Conservation (phyloP, 2,113 vertebrate genomes). For the Mus pahari region DNA sequence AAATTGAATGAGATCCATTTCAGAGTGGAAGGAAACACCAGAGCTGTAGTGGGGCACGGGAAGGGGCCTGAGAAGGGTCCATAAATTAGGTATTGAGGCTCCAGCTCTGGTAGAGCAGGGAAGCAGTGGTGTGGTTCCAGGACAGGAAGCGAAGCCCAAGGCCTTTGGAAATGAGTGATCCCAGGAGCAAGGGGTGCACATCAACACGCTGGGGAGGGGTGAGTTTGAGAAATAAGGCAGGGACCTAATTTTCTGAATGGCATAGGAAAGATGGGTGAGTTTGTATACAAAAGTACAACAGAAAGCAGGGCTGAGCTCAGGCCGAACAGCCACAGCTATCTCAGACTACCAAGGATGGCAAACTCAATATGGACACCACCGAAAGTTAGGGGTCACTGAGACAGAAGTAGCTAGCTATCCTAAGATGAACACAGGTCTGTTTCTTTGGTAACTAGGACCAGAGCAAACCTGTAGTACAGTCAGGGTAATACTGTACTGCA, state of each 20-base stretch:
- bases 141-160: neutral
- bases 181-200: neutral
- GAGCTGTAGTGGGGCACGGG: neutral
- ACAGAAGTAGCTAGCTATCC: neutral
- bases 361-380: neutral
- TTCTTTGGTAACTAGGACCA: neutral
- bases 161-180: neutral
- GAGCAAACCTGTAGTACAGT: neutral
- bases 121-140: too few relatives aligned
- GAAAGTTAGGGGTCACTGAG: neutral
- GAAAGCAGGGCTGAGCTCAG: neutral
- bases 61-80: neutral
- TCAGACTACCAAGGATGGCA: neutral
- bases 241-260: neutral
- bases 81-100: neutral
- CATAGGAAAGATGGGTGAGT: neutral
- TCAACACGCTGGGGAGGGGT: accelerated
- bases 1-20: neutral
- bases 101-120: neutral
- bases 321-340: neutral
- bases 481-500: neutral
- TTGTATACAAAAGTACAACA: neutral
- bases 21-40: neutral
- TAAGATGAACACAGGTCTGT: neutral
- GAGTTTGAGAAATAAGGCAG: neutral